Evolutionary conservation across 2,113 vertebrate genomes (phyloP).

Genomic region (Nestor notabilis): DNA sequence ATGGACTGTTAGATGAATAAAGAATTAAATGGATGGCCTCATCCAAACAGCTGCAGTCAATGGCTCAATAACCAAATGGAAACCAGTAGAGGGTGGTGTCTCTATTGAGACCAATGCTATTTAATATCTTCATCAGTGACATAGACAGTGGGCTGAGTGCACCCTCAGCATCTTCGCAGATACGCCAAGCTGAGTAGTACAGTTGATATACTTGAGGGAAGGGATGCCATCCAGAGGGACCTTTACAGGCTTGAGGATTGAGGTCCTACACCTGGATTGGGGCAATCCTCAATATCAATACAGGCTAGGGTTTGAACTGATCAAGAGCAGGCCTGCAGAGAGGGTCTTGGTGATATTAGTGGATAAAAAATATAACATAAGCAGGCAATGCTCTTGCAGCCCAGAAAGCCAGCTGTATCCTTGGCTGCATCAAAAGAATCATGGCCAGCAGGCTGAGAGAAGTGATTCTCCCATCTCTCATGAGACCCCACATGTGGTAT

Average conservation of each 20-base stretch:
- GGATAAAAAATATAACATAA: neutral
- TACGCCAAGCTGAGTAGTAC: neutral
- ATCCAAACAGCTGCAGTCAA: neutral
- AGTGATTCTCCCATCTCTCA: neutral
- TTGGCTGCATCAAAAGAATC: neutral
- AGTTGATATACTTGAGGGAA: neutral
- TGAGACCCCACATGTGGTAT: neutral
- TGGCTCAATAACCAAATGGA: neutral
- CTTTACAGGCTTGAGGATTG: neutral
- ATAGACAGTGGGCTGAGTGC: neutral
- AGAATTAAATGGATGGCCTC: neutral
- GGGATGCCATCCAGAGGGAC: neutral
- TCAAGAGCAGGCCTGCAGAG: neutral
- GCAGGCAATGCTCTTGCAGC: fast-evolving
- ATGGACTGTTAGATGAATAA: neutral
- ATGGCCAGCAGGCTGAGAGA: neutral
- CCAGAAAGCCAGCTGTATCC: neutral
- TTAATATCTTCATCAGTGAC: neutral
- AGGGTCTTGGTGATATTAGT: neutral
- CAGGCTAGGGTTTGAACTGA: neutral
- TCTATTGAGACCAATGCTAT: neutral
- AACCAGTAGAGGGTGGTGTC: neutral
- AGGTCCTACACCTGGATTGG: neutral
- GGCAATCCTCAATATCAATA: neutral
- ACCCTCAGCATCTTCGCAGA: neutral